Conservation (phyloP, 2,113 vertebrate genomes). For the Synodontis membranacea region DNA sequence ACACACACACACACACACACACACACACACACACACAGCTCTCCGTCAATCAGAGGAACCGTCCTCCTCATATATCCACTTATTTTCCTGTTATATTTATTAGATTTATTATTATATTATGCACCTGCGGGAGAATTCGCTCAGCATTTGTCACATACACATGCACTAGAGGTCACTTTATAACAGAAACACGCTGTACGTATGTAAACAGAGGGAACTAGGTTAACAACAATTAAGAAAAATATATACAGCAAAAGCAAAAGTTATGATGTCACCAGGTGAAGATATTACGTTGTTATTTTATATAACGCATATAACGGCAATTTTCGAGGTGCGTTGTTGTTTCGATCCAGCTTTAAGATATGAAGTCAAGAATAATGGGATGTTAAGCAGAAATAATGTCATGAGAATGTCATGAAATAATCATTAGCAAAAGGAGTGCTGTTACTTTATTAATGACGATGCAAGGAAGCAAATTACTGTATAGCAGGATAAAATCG, state of each 20-base stretch:
- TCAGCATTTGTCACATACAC: not conserved
- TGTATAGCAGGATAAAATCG: not conserved
- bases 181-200: not conserved
- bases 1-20: constrained; percentile 6
- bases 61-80: not conserved
- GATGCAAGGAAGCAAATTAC: not conserved
- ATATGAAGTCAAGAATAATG: not conserved
- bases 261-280: not conserved
- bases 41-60: not conserved
- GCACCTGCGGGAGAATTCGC: not conserved
- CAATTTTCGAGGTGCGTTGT: not conserved
- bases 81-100: not conserved
- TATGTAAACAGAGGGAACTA: not conserved
- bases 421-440: not conserved
- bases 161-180: not conserved
- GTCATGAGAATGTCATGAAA: not conserved
- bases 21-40: not conserved
- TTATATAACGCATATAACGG: too few relatives aligned
- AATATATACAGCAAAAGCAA: too few relatives aligned
- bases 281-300: not conserved
- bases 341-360: not conserved
- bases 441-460: not conserved
- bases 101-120: not conserved
- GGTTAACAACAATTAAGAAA: not conserved
- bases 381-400: not conserved